Base-by-base conservation (phyloP, 2,113 vertebrate genomes). In the Arothron firmamentum region DNA sequence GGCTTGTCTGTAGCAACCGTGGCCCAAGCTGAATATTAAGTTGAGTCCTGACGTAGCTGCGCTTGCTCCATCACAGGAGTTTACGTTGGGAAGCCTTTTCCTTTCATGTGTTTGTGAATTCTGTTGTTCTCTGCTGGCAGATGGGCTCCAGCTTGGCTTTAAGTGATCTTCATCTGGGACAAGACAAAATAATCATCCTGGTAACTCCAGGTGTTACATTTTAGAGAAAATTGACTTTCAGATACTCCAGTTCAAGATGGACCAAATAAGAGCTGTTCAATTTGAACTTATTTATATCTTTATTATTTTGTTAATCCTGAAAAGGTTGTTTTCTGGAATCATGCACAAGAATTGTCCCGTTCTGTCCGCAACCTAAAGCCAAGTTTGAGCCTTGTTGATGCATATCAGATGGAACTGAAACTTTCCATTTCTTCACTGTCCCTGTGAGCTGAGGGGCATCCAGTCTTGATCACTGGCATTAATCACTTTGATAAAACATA, bases 1-100 rank as follows among this genome's bases (percentile, higher is more conserved):
- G 19, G 10, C 58, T 70, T 28, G 56, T 59, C 60, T 77, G 78
- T 86, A 77, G 81, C 83, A 82, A 43, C 61, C 47, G 42, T 52
- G 38, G 74, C 47, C 11, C 49, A 18, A 71, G 62, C 62, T 50
- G 14, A 75, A 67, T 49, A 18, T 34, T 54, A 8, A 28, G 49
- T 68, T 54, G 6, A 28, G 49, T 68, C 64, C 61, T 14, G 34
- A 63, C 28, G 74, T 11, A 63, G 62, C 62, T 31, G 70, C 64
- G 59, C 54, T 59, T n/a, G n/a, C 54, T 6, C 43, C 7, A 21
- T 48, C 38, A 23, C 23, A 17, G 31, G 59, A 49, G 51, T 41
- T 59, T 56, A 50, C 43, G 7, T 17, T 0, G 52, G 5, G 7
- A 65, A 56, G 47, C 49, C 13, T 73, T 68, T 68, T 56, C 51